Conservation (phyloP, 2,113 vertebrate genomes). For the Microcebus tavaratra region DNA sequence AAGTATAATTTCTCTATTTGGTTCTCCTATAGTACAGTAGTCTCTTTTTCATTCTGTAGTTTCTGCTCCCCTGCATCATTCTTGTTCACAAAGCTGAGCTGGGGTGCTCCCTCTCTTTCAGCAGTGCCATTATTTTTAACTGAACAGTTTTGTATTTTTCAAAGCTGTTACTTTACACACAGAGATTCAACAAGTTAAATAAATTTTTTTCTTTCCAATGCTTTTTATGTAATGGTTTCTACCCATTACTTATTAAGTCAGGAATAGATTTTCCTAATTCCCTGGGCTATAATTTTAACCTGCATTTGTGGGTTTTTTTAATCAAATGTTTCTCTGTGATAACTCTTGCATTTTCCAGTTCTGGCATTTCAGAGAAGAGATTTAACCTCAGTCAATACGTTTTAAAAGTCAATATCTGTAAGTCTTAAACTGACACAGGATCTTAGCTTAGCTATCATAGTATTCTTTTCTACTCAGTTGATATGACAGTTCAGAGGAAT, state of each 20-base stretch:
- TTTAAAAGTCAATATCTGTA: neutral
- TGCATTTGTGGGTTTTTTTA: neutral
- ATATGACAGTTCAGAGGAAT: neutral
- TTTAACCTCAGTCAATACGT: neutral
- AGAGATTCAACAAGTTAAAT: neutral
- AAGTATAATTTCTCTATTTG: neutral
- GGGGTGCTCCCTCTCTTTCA: rapidly evolving
- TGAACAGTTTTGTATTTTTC: neutral
- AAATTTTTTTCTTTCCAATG: neutral
- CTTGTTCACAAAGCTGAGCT: neutral
- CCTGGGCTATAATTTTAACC: neutral
- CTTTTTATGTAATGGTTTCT: neutral
- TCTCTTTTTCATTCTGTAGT: neutral
- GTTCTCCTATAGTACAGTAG: neutral
- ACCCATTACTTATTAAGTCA: neutral
- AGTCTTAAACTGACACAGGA: neutral
- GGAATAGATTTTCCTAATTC: neutral
- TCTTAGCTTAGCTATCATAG: neutral
- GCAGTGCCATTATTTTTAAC: neutral
- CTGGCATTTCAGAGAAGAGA: conserved; percentile 19
- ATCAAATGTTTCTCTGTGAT: neutral
- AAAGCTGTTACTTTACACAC: neutral
- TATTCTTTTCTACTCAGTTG: neutral
- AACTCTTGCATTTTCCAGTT: neutral
- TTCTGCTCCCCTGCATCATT: neutral